Base-by-base conservation (phyloP, 1,140 invertebrate genomes). In the Nautilus pompilius region DNA sequence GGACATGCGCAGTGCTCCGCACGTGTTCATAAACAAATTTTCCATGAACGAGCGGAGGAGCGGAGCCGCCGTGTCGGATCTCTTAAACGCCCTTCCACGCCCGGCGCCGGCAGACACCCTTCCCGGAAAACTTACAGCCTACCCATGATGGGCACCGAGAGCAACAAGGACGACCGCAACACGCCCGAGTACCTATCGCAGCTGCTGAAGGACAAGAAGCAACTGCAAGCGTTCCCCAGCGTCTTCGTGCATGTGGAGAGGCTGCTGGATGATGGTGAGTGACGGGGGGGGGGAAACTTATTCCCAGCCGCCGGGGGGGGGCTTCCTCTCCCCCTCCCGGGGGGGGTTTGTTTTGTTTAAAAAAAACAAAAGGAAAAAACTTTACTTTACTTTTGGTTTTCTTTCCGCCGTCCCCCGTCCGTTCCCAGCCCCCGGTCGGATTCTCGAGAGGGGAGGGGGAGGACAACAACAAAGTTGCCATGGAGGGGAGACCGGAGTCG, bases 121-220 rank as follows among this genome's bases (percentile, higher is more conserved):
- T 65, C 67, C 20, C 15, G 26, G 28, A 22, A 30, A 29, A 56
- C 6, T 20, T 53, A 53, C 10, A 53, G 22, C 30, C 17, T 26
- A 28, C 59, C 63, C 73, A 80, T 76, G 70, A 80, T 80, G 78
- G 78, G 78, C 66, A 79, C 78, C 71, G 78, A 80, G 73, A 78
- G 74, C 78, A 77, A 80, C 72, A 80, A 75, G 75, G 76, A 80
- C 63, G 78, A 80, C 41, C 78, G 78, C 73, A 80, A 75, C 72
- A 77, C 76, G 58, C 77, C 96, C 85, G 98, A 99, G 87, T 99
- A 99, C 88, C 89, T 99, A 88, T 95, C 96, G 84, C 97, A 99
- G 87, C 90, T 99, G 86, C 89, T 99, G 80, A 99, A 99, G 89
- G 98, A 99, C 89, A 96, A 97, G 87, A 99, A 99, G 88, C 96